phyloP scores from a whole-genome alignment of 2,888 invertebrate genomes.

The Epistrophella euchroma region DNA sequence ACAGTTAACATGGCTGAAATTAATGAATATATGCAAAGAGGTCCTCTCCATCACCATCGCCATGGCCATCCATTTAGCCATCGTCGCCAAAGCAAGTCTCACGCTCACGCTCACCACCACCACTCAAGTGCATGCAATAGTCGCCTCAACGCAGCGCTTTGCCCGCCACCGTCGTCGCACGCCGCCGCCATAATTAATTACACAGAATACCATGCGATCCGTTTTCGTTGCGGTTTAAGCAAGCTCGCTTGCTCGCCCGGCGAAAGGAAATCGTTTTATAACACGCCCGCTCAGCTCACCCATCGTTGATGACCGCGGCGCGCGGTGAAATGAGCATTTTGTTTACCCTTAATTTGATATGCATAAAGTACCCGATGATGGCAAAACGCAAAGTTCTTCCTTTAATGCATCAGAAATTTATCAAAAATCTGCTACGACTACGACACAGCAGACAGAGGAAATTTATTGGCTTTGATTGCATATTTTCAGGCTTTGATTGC shows the following conservation, averaged over 20 bases:
- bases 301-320: neutral
- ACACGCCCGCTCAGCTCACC: neutral
- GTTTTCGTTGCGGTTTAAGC: constrained; percentile 57
- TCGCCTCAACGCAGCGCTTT: neutral
- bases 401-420: constrained; percentile 72
- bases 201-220: constrained; percentile 66
- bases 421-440: constrained; percentile 68
- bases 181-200: constrained; percentile 63
- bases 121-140: constrained; percentile 67
- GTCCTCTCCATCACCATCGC: constrained; percentile 47
- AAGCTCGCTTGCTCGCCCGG: constrained; percentile 40
- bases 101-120: constrained; percentile 34
- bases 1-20: constrained; percentile 69
- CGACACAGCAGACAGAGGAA: constrained; percentile 39
- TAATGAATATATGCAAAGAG: constrained; percentile 70
- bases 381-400: constrained; percentile 62
- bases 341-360: constrained; percentile 74
- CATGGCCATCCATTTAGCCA: constrained; percentile 7
- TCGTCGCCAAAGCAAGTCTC: constrained; percentile 58
- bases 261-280: constrained; percentile 40
- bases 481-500: constrained; percentile 23
- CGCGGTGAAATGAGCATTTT: constrained; percentile 60
- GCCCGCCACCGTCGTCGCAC: neutral
- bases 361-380: constrained; percentile 63
- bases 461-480: constrained; percentile 69